phyloP scores from a whole-genome alignment of 1,140 invertebrate species.

The Lordiphosa mommai region DNA sequence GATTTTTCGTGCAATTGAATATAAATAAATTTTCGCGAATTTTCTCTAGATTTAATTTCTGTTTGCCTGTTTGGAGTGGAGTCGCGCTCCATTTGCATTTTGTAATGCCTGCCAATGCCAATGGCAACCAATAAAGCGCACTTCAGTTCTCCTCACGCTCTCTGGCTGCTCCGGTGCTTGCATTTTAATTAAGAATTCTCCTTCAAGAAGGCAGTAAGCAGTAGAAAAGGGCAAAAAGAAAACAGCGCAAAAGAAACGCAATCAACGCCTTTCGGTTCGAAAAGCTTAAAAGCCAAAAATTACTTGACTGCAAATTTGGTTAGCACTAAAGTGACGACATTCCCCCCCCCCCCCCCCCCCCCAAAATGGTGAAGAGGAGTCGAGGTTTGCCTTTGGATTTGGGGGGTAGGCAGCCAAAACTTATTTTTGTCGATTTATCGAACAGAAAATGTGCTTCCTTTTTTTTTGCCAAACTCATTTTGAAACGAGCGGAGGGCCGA shows the following conservation, averaged over 20 bases:
- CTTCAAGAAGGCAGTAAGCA: conserved; percentile 9
- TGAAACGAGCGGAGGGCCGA: neutral
- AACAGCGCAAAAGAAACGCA: neutral
- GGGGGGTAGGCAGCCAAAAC: too few relatives aligned
- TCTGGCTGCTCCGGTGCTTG: conserved; percentile 3
- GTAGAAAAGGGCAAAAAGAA: conserved; percentile 1
- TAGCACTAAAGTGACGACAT: conserved; percentile 26
- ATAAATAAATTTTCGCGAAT: too few relatives aligned
- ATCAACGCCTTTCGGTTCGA: conserved; percentile 4
- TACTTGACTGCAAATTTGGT: conserved; percentile 44
- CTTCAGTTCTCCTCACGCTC: neutral
- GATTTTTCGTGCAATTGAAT: too few relatives aligned
- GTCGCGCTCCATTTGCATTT: conserved; percentile 1
- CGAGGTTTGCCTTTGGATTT: neutral
- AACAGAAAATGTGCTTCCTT: neutral
- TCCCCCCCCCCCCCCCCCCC: neutral
- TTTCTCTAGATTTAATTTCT: too few relatives aligned
- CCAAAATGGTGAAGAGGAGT: neutral
- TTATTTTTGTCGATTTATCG: conserved; percentile 14
- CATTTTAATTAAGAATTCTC: conserved; percentile 25
- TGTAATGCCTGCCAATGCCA: conserved; percentile 8
- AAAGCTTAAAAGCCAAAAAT: conserved; percentile 13
- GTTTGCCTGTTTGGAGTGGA: too few relatives aligned
- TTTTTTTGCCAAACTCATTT: conserved; percentile 6
- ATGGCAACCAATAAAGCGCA: conserved; percentile 13